Base-by-base conservation (phyloP, 2,888 invertebrate genomes). In the Beris morrisii region DNA sequence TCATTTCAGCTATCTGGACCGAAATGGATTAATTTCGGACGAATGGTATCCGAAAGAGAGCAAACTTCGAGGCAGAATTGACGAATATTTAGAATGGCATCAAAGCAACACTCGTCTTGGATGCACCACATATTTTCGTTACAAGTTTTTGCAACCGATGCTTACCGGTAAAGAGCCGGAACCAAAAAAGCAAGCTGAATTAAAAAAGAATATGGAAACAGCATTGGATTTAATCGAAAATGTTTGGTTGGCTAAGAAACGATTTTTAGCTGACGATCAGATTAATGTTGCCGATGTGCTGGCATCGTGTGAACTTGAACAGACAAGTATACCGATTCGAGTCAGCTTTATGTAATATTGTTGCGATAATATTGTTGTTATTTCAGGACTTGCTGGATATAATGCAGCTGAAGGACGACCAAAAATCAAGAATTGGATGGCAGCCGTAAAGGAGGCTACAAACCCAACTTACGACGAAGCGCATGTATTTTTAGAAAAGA, bases 261-360 rank as follows among this genome's bases (percentile, higher is more conserved):
- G 81, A 70, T 75, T 84, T 22, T 81, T 91, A 9, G 82, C 82
- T 2, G 88, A 90, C 0, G 77, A 88, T 72, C 75, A 81, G 13
- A 79, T 90, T 6, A 86, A 87, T 0, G 86, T 88, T 2, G 91
- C 92, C 0, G 93, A 93, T 78, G 78, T 93, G 64, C 82, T 91
- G 71, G 91, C 89, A 0, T 87, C 87, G 1, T 89, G 88, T 73
- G 92, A 92, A 82, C 77, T 93, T 64, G 91, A 92, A 77, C 92
- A 93, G 77, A 87, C 89, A 48, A 84, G 91, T 90, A 77, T 82
- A 83, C 79, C 63, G 30, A 55, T 65, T 48, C 48, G 55, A 22
- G 9, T 32, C 32, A 4, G 11, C 45, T 50, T 11, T 22, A 43
- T 52, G n/a, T 52, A 22, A 11, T 53, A 15, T 9, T 5, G 38